Evolutionary conservation across 2,888 invertebrate genomes (phyloP).

Genomic region (Oscheius myriophilus): DNA sequence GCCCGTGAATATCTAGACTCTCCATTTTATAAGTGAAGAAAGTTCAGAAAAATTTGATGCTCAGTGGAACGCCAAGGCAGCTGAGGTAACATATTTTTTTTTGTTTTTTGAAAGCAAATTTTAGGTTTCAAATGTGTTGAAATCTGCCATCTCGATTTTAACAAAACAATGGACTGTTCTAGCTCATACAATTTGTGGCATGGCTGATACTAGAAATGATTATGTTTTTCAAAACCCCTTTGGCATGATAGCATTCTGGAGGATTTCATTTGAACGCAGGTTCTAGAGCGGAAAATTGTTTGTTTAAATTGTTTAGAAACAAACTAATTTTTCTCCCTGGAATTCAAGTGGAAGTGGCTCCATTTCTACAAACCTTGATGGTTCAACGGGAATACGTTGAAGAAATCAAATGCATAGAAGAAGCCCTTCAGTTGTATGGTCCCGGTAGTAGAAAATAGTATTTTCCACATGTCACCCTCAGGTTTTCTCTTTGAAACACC

Average conservation of each 20-base stretch:
- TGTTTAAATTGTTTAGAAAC: conserved; percentile 32
- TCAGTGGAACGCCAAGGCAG: neutral
- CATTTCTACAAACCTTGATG: conserved; percentile 46
- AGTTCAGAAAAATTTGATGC: neutral
- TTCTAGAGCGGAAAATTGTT: no score
- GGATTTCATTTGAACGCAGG: conserved; percentile 43
- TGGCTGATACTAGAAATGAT: conserved; percentile 40
- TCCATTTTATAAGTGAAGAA: conserved; percentile 6
- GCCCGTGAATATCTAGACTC: neutral
- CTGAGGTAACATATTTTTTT: neutral
- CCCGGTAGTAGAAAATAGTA: conserved; percentile 19
- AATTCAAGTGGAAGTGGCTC: conserved; percentile 52
- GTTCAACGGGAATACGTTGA: conserved; percentile 37
- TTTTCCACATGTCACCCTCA: neutral
- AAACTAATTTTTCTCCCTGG: conserved; percentile 55
- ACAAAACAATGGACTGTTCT: conserved; percentile 37
- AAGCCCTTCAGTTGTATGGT: conserved; percentile 37
- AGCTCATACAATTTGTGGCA: conserved; percentile 36
- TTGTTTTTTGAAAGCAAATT: neutral
- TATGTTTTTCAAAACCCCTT: conserved; percentile 35
- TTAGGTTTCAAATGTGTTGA: conserved; percentile 31
- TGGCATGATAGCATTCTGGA: conserved; percentile 50
- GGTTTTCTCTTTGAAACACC: conserved; percentile 9
- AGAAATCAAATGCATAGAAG: conserved; percentile 31
- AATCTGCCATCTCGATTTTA: conserved; percentile 29